Evolutionary conservation across 2,797 vertebrate genomes (phyloP).

Genomic region (Acanthurus tractus): DNA sequence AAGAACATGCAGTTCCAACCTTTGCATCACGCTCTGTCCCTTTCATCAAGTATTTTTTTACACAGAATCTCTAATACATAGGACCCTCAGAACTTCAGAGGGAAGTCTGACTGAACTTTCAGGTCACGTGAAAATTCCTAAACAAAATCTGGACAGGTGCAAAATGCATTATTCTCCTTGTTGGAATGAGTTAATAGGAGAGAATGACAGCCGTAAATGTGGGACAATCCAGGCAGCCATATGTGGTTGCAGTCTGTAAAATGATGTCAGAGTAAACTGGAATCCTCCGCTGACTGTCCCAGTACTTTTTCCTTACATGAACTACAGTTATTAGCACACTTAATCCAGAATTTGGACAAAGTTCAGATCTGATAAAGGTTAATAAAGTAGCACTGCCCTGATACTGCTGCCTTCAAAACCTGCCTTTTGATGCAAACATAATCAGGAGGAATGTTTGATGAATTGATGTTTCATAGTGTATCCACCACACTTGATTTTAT

Average conservation of each 20-base stretch:
- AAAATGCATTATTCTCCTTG: slow-evolving; percentile 62
- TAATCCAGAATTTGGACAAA: neutral
- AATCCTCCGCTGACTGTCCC: slow-evolving; percentile 17
- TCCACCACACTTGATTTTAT: neutral
- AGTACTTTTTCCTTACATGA: neutral
- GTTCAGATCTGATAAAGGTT: neutral
- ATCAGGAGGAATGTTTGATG: no score
- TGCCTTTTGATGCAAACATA: no score
- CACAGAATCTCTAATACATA: slow-evolving; percentile 64
- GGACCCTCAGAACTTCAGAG: slow-evolving; percentile 38
- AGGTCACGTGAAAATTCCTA: slow-evolving; percentile 42
- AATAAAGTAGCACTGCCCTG: neutral
- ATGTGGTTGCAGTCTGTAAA: slow-evolving; percentile 47
- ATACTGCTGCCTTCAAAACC: no score
- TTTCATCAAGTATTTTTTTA: slow-evolving; percentile 23
- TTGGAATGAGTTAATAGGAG: slow-evolving; percentile 26
- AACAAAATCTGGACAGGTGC: slow-evolving; percentile 57
- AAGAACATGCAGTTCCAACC: slow-evolving; percentile 24
- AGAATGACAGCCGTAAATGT: slow-evolving; percentile 57
- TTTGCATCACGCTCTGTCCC: slow-evolving; percentile 25
- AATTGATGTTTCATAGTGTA: no score
- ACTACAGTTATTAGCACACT: neutral
- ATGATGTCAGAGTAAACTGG: slow-evolving; percentile 39
- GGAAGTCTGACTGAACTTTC: slow-evolving; percentile 61
- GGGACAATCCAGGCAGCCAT: slow-evolving; percentile 47